Conservation (phyloP, 2,888 invertebrate species). For the Neelides folsomi region DNA sequence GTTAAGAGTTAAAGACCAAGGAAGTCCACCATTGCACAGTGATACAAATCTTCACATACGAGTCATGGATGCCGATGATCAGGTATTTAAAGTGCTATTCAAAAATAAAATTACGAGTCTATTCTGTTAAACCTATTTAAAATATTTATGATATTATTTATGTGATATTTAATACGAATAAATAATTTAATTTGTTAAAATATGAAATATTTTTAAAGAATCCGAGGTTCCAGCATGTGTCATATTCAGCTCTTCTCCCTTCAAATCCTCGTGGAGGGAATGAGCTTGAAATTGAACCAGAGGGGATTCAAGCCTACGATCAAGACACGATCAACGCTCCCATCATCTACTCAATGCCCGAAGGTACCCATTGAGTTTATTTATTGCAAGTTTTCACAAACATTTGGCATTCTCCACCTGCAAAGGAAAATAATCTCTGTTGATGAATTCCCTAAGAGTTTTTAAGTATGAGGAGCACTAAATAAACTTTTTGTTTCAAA, state of each 20-base stretch:
- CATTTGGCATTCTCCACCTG: too few relatives aligned
- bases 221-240: slow-evolving; percentile 27
- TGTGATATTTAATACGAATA: too few relatives aligned
- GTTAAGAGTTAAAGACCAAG: slow-evolving; percentile 49
- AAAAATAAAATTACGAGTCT: too few relatives aligned
- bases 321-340: slow-evolving; percentile 65
- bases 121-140: too few relatives aligned
- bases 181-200: too few relatives aligned
- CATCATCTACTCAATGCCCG: slow-evolving; percentile 53
- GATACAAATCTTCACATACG: slow-evolving; percentile 58
- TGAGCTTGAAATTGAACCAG: slow-evolving; percentile 53
- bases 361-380: slow-evolving; percentile 34
- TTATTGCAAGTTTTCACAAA: not conserved
- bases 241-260: slow-evolving; percentile 27
- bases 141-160: too few relatives aligned
- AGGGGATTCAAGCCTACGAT: slow-evolving; percentile 61
- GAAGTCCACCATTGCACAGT: slow-evolving; percentile 60
- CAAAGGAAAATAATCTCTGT: too few relatives aligned
- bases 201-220: too few relatives aligned
- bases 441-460: not conserved
- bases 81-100: not conserved
- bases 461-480: not conserved
- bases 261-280: slow-evolving; percentile 40
- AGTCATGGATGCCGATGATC: slow-evolving; percentile 26
- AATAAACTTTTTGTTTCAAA: not conserved